Evolutionary conservation across 2,888 invertebrate species (phyloP).

Genomic region (Clostera curtula): DNA sequence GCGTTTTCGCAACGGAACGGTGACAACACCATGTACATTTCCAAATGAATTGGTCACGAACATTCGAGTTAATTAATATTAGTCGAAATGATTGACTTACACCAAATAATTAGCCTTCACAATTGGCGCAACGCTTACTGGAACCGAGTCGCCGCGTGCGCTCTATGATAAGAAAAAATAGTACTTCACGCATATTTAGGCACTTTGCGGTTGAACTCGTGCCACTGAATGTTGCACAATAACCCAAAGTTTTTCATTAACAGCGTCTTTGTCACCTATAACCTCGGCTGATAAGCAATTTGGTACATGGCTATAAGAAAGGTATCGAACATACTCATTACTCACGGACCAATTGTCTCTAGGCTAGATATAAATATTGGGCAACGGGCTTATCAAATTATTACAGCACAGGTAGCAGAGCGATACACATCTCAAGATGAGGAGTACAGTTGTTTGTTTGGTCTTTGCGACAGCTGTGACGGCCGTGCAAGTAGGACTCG

Average conservation of each 20-base stretch:
- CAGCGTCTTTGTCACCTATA: constrained; percentile 61
- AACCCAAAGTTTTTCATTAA: constrained; percentile 47
- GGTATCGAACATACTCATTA: constrained; percentile 49
- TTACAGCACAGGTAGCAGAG: constrained; percentile 46
- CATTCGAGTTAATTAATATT: too few relatives aligned
- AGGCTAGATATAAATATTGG: constrained; percentile 67
- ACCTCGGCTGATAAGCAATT: constrained; percentile 66
- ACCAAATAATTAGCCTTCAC: too few relatives aligned
- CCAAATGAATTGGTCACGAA: too few relatives aligned
- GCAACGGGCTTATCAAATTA: constrained; percentile 61
- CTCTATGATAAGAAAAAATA: constrained; percentile 34
- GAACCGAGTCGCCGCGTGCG: too few relatives aligned
- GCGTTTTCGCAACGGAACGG: too few relatives aligned
- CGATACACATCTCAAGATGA: constrained; percentile 57
- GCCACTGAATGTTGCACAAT: constrained; percentile 44
- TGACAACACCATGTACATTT: too few relatives aligned
- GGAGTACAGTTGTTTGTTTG: constrained; percentile 36
- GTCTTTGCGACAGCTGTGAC: constrained; percentile 36
- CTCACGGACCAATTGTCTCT: constrained; percentile 59
- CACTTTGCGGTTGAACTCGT: constrained; percentile 38
- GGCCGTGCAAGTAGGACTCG: constrained; percentile 52
- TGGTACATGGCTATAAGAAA: constrained; percentile 65
- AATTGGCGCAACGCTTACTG: too few relatives aligned
- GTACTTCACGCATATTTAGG: constrained; percentile 47
- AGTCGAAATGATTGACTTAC: too few relatives aligned